These are phyloP conservation scores for Agrypnus murinus DNA, from an alignment of 2,888 invertebrate genomes.

Conservation along the genomic window DNA sequence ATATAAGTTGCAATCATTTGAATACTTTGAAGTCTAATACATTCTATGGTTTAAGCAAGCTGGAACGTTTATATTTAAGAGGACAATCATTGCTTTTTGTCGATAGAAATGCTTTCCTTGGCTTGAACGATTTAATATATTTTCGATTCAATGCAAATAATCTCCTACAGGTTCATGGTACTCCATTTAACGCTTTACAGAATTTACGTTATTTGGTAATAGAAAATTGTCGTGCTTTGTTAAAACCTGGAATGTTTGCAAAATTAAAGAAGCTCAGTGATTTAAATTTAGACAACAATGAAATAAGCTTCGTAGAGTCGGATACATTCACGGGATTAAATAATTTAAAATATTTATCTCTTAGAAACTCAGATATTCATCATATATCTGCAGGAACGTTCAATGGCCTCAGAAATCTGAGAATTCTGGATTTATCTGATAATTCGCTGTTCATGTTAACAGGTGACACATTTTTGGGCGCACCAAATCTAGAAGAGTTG, in stretches of 20 bases:
- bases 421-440: not conserved
- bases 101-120: not conserved
- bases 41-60: not conserved
- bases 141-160: not conserved
- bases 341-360: not conserved
- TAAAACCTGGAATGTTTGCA: not conserved
- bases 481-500: not conserved
- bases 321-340: not conserved
- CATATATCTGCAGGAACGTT: not conserved
- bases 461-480: not conserved
- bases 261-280: not conserved
- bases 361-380: not conserved
- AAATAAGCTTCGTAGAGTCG: not conserved
- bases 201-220: not conserved
- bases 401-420: not conserved
- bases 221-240: not conserved
- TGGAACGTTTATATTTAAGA: no score
- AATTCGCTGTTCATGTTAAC: not conserved
- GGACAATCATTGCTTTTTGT: no score
- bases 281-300: no score
- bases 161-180: not conserved
- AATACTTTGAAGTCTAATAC: not conserved
- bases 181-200: not conserved
- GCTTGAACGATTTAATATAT: conserved; percentile 1
- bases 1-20: not conserved